Evolutionary conservation across 2,888 invertebrate species (phyloP), one percentile per base, ranked within the genome.

Genomic region (Drosophila sordidapex): DNA sequence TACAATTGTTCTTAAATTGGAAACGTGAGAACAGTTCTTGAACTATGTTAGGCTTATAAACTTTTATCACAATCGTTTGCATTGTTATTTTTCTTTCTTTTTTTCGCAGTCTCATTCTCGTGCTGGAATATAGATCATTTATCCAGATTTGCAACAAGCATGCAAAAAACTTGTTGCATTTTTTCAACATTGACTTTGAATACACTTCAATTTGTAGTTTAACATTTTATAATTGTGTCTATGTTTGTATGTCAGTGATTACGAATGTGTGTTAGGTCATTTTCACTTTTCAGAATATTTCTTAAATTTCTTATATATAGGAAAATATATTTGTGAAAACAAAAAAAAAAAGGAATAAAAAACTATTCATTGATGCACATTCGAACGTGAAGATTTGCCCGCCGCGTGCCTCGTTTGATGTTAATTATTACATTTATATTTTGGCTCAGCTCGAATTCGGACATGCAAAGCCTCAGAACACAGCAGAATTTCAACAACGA

Each of bases 401-500:
- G 70, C 46, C 77, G 69, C 77, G 71, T 69, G 65, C 33, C 49
- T 27, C 62, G 65, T 68, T 70, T 69, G 27, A 31, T 56, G 7
- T 36, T 63, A 36, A 10, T 63, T 54, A 52, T 64, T 57, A 58
- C 59, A 52, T 59, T 63, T 48, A 21, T 40, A 33, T 25, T 40
- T 33, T 54, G 38, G 51, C 36, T 43, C 25, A 46, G 31, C 33
- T 29, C 29, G n/a, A 15, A 15, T 51, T 36, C 27, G 59, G 49
- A 56, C 52, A 52, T 57, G 57, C 70, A 57, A 64, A 61, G 79
- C 63, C 51, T 63, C 58, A 59, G 60, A 65, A 56, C 68, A 68
- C 68, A 52, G 46, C 73, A 64, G 64, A 68, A 74, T 60, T 73
- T 59, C 51, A 73, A 58, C 67, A 67, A 58, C 80, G 61, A 82